Percentiles rank a stretch among this genome's conserved stretches.
Evolutionary conservation across 2,797 vertebrate genomes (phyloP).

Genomic region (Melanotaenia pygmaea): DNA sequence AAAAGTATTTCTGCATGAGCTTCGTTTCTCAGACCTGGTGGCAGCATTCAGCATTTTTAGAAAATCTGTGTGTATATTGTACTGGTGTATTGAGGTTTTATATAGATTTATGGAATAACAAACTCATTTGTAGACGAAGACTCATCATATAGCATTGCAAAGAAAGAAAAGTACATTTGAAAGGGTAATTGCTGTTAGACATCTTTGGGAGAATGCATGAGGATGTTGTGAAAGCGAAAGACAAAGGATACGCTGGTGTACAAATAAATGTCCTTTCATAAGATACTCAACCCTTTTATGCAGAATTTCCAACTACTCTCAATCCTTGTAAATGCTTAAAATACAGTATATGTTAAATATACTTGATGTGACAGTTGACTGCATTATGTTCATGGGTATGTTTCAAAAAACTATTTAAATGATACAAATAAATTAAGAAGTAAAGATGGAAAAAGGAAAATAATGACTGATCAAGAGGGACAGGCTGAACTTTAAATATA

Average conservation of each 20-base stretch:
- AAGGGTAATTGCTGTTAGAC: no score
- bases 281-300: background rate
- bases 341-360: background rate
- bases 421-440: background rate
- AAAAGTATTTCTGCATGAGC: no score
- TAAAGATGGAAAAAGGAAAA: slow-evolving; percentile 11
- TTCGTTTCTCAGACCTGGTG: no score
- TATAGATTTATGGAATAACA: no score
- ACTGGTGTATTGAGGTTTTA: no score
- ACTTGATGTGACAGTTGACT: background rate
- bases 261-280: no score
- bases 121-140: no score
- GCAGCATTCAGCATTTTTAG: no score
- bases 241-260: background rate
- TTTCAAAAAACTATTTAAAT: slow-evolving; percentile 8
- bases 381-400: background rate
- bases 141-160: no score
- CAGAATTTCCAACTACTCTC: background rate
- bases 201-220: no score
- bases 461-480: slow-evolving; percentile 25
- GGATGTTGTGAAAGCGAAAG: background rate
- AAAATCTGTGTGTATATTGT: no score
- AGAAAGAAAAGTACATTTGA: no score
- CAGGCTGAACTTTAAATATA: slow-evolving; percentile 5
- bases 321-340: background rate